Percentiles rank a stretch among this genome's conserved stretches.
These are phyloP conservation scores for Phalacrocorax carbo DNA, from an alignment of 2,113 vertebrate species.

Conservation along the genomic window DNA sequence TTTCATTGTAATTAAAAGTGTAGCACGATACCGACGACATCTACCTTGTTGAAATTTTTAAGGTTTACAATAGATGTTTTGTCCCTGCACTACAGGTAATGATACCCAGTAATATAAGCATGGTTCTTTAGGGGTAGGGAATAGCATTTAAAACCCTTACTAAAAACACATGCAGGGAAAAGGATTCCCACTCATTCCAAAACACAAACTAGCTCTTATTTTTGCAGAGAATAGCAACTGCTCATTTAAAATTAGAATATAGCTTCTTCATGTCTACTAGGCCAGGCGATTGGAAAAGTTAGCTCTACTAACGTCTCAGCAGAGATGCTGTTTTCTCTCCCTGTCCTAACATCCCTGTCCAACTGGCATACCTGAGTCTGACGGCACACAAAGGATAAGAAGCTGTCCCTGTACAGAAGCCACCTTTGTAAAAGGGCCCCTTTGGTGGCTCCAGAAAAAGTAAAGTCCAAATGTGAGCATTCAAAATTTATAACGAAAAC, in stretches of 20 bases:
- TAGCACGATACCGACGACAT: background rate
- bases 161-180: background rate
- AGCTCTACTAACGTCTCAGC: background rate
- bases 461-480: background rate
- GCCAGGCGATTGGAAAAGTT: background rate
- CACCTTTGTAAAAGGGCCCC: background rate
- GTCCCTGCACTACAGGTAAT: background rate
- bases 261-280: background rate
- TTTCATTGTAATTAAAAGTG: background rate
- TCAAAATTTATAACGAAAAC: background rate
- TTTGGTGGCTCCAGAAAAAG: background rate
- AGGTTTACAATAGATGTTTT: background rate
- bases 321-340: rapidly evolving
- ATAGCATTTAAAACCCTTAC: background rate
- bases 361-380: rapidly evolving
- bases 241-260: background rate
- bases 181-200: background rate
- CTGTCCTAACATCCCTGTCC: background rate
- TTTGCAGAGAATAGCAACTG: background rate
- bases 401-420: background rate
- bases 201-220: background rate
- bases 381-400: background rate
- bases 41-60: background rate
- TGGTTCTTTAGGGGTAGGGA: background rate
- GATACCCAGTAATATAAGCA: background rate